Evolutionary conservation across 1,140 invertebrate species (phyloP).

Genomic region (Drosophila obscura): DNA sequence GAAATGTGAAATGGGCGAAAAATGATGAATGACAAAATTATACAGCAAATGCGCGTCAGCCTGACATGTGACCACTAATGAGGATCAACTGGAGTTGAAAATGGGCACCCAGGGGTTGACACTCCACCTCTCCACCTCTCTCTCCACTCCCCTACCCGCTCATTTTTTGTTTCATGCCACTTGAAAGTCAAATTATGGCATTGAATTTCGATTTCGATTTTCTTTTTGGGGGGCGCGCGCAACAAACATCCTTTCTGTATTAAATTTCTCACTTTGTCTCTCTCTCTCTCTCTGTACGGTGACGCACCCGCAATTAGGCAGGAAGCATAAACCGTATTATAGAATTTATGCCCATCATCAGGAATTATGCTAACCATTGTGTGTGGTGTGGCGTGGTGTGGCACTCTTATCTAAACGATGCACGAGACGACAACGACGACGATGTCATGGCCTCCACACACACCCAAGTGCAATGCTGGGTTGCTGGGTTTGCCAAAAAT

Average conservation of each 20-base stretch:
- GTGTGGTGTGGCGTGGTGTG: background rate
- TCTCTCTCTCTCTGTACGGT: background rate
- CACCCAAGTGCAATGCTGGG: slow-evolving; percentile 1
- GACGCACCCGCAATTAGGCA: background rate
- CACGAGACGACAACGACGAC: slow-evolving; percentile 27
- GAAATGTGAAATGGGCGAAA: slow-evolving; percentile 73
- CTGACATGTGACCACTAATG: slow-evolving; percentile 81
- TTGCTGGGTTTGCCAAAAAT: slow-evolving; percentile 41
- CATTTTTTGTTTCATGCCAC: slow-evolving; percentile 55
- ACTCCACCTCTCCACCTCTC: slow-evolving; percentile 7
- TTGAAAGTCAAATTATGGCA: slow-evolving; percentile 75
- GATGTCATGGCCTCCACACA: slow-evolving; percentile 28
- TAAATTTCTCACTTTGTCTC: slow-evolving; percentile 42
- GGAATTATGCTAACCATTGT: slow-evolving; percentile 27
- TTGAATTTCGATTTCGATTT: slow-evolving; percentile 50
- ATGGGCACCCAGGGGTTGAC: slow-evolving; percentile 15
- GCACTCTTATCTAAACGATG: slow-evolving; percentile 64
- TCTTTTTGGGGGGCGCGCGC: background rate
- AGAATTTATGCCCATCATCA: slow-evolving; percentile 11
- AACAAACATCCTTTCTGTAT: slow-evolving; percentile 54
- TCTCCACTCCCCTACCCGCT: background rate
- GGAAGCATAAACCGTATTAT: slow-evolving; percentile 1
- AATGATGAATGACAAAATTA: slow-evolving; percentile 82
- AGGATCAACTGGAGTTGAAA: slow-evolving; percentile 68
- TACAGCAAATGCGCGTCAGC: slow-evolving; percentile 73